Evolutionary conservation across 2,888 invertebrate species (phyloP).

Genomic region (Brachypalpus laphriformis): DNA sequence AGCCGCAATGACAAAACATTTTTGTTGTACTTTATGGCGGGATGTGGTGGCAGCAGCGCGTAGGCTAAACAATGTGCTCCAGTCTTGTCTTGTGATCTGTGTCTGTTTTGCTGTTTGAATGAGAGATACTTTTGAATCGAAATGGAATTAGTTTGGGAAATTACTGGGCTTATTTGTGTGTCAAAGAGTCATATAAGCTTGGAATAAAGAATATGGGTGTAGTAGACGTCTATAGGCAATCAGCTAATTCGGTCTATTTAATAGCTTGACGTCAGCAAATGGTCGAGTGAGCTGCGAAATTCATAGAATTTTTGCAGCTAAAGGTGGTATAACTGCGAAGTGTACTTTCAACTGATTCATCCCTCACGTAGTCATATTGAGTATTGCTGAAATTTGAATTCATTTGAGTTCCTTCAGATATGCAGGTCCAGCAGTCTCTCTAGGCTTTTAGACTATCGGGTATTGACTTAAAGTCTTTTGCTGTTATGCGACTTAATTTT

Average conservation of each 20-base stretch:
- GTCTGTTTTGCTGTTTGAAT: slow-evolving; percentile 5
- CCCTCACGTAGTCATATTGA: no score
- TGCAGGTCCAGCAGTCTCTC: no score
- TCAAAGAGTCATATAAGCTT: slow-evolving; percentile 4
- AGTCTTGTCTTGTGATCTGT: slow-evolving; percentile 13
- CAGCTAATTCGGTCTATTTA: slow-evolving; percentile 34
- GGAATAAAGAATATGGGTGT: slow-evolving; percentile 7
- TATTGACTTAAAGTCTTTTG: no score
- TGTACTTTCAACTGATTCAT: no score
- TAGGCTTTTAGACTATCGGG: no score
- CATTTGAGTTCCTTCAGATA: no score
- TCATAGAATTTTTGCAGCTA: neutral
- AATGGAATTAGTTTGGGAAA: slow-evolving; percentile 30
- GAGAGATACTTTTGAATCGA: slow-evolving; percentile 1
- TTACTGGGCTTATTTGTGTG: neutral
- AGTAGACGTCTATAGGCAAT: neutral
- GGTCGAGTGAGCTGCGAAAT: neutral
- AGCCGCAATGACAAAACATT: neutral
- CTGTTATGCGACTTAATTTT: no score
- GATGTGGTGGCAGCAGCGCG: neutral
- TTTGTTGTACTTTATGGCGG: neutral
- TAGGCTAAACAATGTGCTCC: slow-evolving; percentile 12
- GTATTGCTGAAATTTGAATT: no score
- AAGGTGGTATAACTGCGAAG: neutral
- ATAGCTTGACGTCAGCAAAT: slow-evolving; percentile 20